These are phyloP conservation scores for Sterna hirundo DNA, from an alignment of 2,113 vertebrate genomes.

Conservation along the genomic window DNA sequence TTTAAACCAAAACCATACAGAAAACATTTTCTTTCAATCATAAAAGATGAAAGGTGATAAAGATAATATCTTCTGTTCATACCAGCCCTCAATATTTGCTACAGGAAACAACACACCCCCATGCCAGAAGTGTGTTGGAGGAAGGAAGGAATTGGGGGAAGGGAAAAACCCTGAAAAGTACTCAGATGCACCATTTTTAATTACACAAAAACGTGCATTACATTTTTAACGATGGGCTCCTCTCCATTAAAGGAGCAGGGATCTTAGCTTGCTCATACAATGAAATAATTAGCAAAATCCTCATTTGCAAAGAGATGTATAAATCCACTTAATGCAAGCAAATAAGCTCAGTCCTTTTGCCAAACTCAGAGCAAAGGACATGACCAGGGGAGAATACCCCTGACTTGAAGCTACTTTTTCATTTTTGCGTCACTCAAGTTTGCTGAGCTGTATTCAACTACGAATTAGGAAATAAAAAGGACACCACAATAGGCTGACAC, in stretches of 20 bases:
- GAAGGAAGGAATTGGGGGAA: constrained; percentile 43
- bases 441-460: not conserved
- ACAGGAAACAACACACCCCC: constrained; percentile 35
- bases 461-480: not conserved
- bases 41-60: not conserved
- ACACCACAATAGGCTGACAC: not conserved
- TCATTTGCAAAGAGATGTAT: not conserved
- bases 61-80: not conserved
- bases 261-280: not conserved
- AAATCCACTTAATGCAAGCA: not conserved
- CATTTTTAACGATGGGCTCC: not conserved
- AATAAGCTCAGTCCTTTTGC: not conserved
- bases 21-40: not conserved
- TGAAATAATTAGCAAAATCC: not conserved
- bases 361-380: not conserved
- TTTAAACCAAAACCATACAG: not conserved
- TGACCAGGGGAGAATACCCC: not conserved
- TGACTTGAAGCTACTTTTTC: not conserved
- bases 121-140: not conserved
- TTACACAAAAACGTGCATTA: not conserved
- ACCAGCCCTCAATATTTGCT: constrained; percentile 33
- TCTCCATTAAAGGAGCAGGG: not conserved
- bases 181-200: not conserved
- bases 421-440: not conserved
- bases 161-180: constrained; percentile 28